These are phyloP conservation scores for Drosophila cognata DNA, from an alignment of 2,888 invertebrate species.

Conservation along the genomic window DNA sequence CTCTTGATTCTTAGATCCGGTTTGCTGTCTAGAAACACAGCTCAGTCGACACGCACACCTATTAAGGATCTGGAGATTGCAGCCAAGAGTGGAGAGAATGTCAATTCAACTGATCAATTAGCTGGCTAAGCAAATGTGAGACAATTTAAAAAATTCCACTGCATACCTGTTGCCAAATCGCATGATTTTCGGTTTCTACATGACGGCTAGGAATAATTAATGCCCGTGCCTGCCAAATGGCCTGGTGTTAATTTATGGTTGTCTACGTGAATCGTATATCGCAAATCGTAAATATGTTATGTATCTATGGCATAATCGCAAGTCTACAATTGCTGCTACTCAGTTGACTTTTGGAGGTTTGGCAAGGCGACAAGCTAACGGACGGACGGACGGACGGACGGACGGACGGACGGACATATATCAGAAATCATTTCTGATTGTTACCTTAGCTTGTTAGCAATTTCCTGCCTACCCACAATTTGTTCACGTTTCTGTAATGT, in stretches of 20 bases:
- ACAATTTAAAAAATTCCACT: slow-evolving; percentile 67
- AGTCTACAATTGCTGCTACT: slow-evolving; percentile 43
- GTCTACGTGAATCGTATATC: slow-evolving; percentile 54
- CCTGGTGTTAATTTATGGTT: slow-evolving; percentile 77
- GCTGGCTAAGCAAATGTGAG: slow-evolving; percentile 66
- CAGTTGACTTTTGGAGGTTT: slow-evolving; percentile 48
- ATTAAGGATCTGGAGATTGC: slow-evolving; percentile 58
- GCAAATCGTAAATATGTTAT: slow-evolving; percentile 49
- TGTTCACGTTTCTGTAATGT: slow-evolving; percentile 7
- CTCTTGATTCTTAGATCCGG: slow-evolving; percentile 71
- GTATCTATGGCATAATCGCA: slow-evolving; percentile 55
- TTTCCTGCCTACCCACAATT: slow-evolving; percentile 64
- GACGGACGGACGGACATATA: slow-evolving; percentile 2
- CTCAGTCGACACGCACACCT: slow-evolving; percentile 55
- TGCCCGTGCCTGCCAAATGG: slow-evolving; percentile 59
- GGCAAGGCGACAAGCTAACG: slow-evolving; percentile 31
- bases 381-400: slow-evolving; percentile 1
- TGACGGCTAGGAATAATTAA: slow-evolving; percentile 68
- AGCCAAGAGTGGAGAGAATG: slow-evolving; percentile 40
- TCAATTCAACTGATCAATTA: slow-evolving; percentile 55
- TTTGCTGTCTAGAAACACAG: slow-evolving; percentile 53
- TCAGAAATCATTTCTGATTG: slow-evolving; percentile 60
- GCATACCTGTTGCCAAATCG: slow-evolving; percentile 47
- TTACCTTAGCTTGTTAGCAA: slow-evolving; percentile 65
- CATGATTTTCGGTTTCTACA: slow-evolving; percentile 9